Evolutionary conservation across 2,113 vertebrate genomes (phyloP).

Genomic region (Trematocara nigrifrons): DNA sequence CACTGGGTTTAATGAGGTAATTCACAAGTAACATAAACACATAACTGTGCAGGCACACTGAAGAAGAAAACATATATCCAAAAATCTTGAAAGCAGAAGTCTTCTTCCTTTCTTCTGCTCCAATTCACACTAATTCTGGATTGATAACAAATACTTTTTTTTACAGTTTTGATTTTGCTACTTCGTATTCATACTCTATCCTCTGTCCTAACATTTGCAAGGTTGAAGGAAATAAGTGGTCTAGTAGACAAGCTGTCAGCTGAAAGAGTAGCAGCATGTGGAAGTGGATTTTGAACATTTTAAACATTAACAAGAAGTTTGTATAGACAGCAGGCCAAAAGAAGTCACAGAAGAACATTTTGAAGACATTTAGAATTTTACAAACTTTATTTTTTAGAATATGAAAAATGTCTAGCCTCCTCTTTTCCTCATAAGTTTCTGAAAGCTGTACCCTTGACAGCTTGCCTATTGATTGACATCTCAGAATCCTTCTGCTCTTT

Average conservation of each 20-base stretch:
- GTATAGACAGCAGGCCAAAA: neutral
- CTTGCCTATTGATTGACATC: neutral
- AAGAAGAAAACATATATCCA: neutral
- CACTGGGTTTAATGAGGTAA: constrained; percentile 13
- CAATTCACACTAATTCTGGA: neutral
- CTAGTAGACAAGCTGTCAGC: neutral
- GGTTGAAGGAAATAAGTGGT: neutral
- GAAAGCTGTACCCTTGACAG: neutral
- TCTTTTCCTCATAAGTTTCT: neutral
- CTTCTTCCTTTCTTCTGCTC: neutral
- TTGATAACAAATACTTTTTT: neutral
- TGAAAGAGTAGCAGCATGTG: neutral
- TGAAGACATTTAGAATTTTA: neutral
- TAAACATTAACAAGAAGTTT: neutral
- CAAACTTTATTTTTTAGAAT: neutral
- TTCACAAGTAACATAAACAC: neutral
- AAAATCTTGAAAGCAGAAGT: neutral
- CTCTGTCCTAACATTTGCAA: neutral
- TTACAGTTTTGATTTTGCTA: neutral
- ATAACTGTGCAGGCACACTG: neutral
- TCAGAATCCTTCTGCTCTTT: neutral
- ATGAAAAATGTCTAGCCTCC: neutral
- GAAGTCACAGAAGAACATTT: neutral
- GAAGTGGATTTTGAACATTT: neutral
- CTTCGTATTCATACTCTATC: neutral